Percentiles rank a stretch among this genome's conserved stretches.
phyloP scores from a whole-genome alignment of 2,888 invertebrate genomes.

The Bugula neritina region DNA sequence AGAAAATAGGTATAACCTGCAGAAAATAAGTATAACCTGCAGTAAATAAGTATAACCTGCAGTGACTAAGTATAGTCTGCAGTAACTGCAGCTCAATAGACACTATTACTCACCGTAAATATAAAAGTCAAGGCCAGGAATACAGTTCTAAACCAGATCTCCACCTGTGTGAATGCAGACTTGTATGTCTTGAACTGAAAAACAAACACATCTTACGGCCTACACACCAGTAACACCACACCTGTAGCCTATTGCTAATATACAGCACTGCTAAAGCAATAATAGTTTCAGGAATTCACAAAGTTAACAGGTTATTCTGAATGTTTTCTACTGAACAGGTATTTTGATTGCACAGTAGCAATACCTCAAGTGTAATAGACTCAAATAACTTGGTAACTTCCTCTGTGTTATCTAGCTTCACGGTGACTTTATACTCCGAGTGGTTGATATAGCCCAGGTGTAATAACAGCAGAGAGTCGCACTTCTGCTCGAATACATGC shows the following conservation, averaged over 20 bases:
- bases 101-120: too few species aligned
- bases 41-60: too few species aligned
- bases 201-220: not conserved
- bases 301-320: not conserved
- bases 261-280: too few species aligned
- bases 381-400: constrained; percentile 28
- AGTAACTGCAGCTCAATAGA: too few species aligned
- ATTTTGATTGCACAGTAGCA: too few species aligned
- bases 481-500: constrained; percentile 60
- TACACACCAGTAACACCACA: not conserved
- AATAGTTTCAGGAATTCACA: not conserved
- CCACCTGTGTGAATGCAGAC: constrained; percentile 90
- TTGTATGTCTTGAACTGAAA: constrained; percentile 92
- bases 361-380: not conserved
- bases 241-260: not conserved
- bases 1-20: too few species aligned
- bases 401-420: constrained; percentile 76
- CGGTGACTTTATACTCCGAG: constrained; percentile 76
- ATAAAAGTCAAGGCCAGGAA: constrained; percentile 84
- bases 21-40: too few species aligned
- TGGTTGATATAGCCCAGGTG: constrained; percentile 85
- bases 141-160: constrained; percentile 93
- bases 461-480: constrained; percentile 79
- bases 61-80: too few species aligned
- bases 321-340: too few species aligned